Evolutionary conservation across 2,888 invertebrate species (phyloP).

Genomic region (Meteorus cinctellus): DNA sequence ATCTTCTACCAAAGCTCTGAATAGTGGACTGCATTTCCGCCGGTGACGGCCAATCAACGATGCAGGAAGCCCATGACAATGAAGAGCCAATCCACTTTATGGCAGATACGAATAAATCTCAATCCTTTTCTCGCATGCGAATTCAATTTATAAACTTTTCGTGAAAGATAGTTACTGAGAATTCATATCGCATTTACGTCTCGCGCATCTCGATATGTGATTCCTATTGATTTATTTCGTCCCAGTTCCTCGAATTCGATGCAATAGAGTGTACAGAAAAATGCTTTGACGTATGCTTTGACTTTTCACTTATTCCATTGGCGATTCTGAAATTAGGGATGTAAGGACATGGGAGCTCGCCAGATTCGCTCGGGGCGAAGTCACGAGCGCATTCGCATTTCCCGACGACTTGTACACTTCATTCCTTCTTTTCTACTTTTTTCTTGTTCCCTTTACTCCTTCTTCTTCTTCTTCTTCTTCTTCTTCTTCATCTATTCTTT

Average conservation of each 20-base stretch:
- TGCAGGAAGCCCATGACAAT: no score
- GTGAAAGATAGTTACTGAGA: no score
- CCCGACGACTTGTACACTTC: slow-evolving; percentile 14
- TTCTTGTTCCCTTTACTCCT: neutral
- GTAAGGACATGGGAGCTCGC: slow-evolving; percentile 42
- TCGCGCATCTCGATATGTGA: neutral
- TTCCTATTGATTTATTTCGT: neutral
- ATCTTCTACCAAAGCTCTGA: no score
- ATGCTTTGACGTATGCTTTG: neutral
- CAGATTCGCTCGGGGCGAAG: slow-evolving; percentile 37
- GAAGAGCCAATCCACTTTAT: no score
- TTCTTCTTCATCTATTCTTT: neutral
- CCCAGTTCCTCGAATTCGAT: neutral
- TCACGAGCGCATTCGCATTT: slow-evolving; percentile 32
- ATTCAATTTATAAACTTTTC: no score
- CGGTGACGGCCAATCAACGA: no score
- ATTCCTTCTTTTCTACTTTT: slow-evolving; percentile 22
- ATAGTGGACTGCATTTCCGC: no score
- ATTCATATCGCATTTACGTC: no score
- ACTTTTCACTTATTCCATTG: slow-evolving; percentile 40
- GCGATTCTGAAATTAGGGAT: slow-evolving; percentile 48
- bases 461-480: neutral
- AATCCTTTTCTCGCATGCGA: no score
- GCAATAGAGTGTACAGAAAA: neutral
- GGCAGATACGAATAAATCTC: no score